Conservation (phyloP, 2,888 invertebrate species). For the Formica aserva region DNA sequence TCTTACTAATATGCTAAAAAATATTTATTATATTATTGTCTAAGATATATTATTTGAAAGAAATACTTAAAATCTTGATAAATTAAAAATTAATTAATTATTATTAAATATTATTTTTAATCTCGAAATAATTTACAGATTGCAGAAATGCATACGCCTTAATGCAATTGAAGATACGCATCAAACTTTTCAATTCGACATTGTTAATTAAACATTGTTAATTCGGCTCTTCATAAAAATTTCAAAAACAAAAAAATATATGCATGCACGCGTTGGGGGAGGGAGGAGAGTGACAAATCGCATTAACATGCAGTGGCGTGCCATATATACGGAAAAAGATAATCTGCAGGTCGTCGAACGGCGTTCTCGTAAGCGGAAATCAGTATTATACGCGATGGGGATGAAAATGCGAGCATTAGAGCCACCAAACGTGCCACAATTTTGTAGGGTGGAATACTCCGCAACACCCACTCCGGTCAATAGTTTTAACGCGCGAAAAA, state of each 20-base stretch:
- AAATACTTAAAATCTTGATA: not conserved
- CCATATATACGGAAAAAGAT: slow-evolving; percentile 39
- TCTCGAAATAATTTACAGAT: not conserved
- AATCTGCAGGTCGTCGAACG: slow-evolving; percentile 46
- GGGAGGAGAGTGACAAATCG: slow-evolving; percentile 23
- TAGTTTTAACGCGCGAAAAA: slow-evolving; percentile 50
- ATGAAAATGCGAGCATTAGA: slow-evolving; percentile 46
- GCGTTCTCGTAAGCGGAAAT: slow-evolving; percentile 32
- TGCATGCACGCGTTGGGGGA: not conserved
- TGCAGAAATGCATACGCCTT: not conserved
- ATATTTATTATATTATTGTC: not conserved
- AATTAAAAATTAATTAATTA: not conserved
- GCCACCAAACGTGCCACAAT: slow-evolving; percentile 53
- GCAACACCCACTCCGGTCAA: slow-evolving; percentile 39
- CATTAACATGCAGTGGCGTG: slow-evolving; percentile 14
- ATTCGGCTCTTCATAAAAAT: not conserved
- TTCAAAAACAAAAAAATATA: not conserved
- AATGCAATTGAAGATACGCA: not conserved
- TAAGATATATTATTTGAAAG: not conserved
- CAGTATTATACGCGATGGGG: slow-evolving; percentile 42
- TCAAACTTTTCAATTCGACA: not conserved
- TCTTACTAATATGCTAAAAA: not conserved
- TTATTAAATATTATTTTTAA: not conserved
- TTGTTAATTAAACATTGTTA: not conserved
- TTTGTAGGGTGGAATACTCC: slow-evolving; percentile 12